Evolutionary conservation across 1,140 invertebrate species (phyloP), one percentile per base, ranked within the genome.

Genomic region (Zaprionus ghesquierei): DNA sequence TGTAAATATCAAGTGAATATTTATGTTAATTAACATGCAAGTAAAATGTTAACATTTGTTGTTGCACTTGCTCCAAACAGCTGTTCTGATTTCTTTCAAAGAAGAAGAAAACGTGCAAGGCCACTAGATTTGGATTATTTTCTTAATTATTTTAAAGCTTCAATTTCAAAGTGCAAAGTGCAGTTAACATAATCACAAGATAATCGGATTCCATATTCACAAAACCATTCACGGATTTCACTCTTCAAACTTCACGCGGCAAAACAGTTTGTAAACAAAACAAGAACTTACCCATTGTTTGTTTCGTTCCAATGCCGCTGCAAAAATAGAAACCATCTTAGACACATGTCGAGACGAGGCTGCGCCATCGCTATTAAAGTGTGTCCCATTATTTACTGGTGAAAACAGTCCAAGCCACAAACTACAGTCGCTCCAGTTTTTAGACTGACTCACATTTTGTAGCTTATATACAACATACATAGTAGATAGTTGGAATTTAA

Each of bases 41-140:
- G 31, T n/a, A 38, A 38, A 53, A 35, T 62, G 60, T 62, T 62
- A 62, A 23, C 8, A 5, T 12, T 62, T 62, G 60, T 62, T 53
- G 46, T 62, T 61, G 27, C 49, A 35, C 8, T 31, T 41, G 31
- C 60, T 51, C 55, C 23, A 69, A 54, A 46, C 75, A 77, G 75
- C 75, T 77, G 75, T 69, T 75, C 49, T 69, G 50, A 69, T 50
- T 61, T 62, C 55, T 51, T 50, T 18, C 18, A 13, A 73, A 73
- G 70, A 73, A 73, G 70, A 56, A 75, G 59, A 70, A 38, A 46
- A 49, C 64, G 70, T 61, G 70, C 70, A 69, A 74, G 70, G 74
- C 69, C 74, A 76, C 53, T 73, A 76, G 74, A 76, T 76, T 73
- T 59, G 61, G 69, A 72, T 69, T 55, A 72, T 63, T 46, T 69